phyloP scores from a whole-genome alignment of 2,888 invertebrate genomes.

The Sesia apiformis region DNA sequence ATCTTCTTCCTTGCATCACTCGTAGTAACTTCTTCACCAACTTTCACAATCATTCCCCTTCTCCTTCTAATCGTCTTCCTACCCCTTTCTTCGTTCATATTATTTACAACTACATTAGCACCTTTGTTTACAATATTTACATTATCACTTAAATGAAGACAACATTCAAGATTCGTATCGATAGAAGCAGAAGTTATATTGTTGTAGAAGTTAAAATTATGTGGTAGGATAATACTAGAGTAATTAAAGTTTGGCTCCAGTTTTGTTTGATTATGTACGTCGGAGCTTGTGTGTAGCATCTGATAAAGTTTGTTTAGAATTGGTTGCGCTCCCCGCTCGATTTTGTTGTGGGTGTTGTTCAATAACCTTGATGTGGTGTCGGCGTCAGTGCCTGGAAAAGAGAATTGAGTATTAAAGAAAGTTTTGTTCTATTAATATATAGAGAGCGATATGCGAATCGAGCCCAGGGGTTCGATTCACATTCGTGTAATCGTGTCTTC shows the following conservation, averaged over 20 bases:
- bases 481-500: no score
- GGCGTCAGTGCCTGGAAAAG: constrained; percentile 50
- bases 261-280: constrained; percentile 37
- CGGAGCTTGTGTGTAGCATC: constrained; percentile 46
- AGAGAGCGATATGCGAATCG: no score
- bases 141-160: constrained; percentile 15
- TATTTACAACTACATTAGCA: constrained; percentile 29
- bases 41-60: constrained; percentile 39
- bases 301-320: constrained; percentile 59
- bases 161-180: constrained; percentile 26
- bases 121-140: constrained; percentile 15
- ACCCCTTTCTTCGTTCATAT: constrained; percentile 15
- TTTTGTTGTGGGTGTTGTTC: constrained; percentile 27
- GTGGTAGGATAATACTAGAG: constrained; percentile 30
- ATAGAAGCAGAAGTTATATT: constrained; percentile 18
- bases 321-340: constrained; percentile 33
- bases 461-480: no score
- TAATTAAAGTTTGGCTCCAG: constrained; percentile 31
- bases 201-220: constrained; percentile 30
- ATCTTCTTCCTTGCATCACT: constrained; percentile 12
- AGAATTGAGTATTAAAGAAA: background rate
- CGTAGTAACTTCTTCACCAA: constrained; percentile 23
- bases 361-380: constrained; percentile 37
- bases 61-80: constrained; percentile 36
- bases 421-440: background rate